Conservation (phyloP, 2,888 invertebrate genomes). For the Drosophila acutilabella region DNA sequence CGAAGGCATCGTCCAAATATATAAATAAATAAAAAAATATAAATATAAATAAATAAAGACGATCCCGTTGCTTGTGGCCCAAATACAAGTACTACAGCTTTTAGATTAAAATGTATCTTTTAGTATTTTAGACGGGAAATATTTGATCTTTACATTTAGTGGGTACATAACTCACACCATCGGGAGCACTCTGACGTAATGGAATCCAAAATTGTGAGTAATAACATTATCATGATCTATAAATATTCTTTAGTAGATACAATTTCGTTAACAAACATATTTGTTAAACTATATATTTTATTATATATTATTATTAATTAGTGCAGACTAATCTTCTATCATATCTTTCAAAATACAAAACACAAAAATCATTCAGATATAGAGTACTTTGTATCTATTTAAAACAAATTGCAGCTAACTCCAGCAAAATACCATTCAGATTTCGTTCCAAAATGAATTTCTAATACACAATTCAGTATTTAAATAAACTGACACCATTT, state of each 20-base stretch:
- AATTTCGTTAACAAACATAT: no score
- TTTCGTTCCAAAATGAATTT: no score
- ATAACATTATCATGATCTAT: neutral
- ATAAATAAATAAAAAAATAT: neutral
- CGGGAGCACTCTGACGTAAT: conserved; percentile 7
- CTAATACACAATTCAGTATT: no score
- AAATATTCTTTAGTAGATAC: neutral
- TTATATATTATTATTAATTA: no score
- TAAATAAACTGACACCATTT: no score
- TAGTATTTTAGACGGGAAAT: neutral
- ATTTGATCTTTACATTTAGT: neutral
- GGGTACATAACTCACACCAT: neutral
- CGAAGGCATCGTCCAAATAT: neutral
- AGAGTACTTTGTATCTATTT: no score
- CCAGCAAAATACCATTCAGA: no score
- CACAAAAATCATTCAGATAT: no score
- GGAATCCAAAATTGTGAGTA: conserved; percentile 42
- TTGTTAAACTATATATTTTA: no score
- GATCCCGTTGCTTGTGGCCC: conserved; percentile 1
- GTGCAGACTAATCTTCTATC: no score
- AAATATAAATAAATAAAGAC: conserved; percentile 13
- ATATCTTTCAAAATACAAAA: no score
- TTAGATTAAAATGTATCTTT: neutral
- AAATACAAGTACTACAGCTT: neutral
- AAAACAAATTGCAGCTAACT: no score